phyloP scores from a whole-genome alignment of 2,113 vertebrate genomes.

The Myanophis thanlyinensis region DNA sequence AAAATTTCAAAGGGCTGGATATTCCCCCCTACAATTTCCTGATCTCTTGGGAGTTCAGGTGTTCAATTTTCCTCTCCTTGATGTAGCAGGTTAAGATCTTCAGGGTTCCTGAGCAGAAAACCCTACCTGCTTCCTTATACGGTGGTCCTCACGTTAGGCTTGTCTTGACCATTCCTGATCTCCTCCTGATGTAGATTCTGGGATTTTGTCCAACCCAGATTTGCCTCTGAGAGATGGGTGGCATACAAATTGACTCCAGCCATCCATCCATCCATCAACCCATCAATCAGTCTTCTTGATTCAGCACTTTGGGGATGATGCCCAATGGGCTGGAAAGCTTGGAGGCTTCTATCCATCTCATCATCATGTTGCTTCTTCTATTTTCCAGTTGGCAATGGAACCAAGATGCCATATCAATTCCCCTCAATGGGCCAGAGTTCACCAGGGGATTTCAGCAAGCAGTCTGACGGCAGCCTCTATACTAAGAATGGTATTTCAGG shows the following conservation, averaged over 20 bases:
- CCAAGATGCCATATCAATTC: constrained; percentile 75
- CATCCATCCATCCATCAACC: neutral
- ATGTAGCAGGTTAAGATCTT: neutral
- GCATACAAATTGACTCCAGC: neutral
- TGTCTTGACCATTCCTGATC: too few relatives aligned
- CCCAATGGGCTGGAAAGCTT: neutral
- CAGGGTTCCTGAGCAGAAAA: neutral
- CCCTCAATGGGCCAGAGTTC: constrained; percentile 75
- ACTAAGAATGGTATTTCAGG: constrained; percentile 70
- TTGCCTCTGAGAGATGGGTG: neutral
- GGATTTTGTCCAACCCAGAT: neutral
- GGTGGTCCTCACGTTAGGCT: neutral
- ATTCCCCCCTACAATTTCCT: neutral
- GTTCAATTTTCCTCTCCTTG: neutral
- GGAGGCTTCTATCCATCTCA: neutral
- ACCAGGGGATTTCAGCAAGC: constrained; percentile 74
- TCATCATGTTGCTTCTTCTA: constrained; percentile 59
- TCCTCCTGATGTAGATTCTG: neutral
- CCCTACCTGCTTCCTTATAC: too few relatives aligned
- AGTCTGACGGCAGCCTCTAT: constrained; percentile 72
- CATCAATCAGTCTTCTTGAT: neutral
- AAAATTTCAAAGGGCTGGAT: neutral
- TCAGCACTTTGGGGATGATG: neutral
- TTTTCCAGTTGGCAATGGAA: constrained; percentile 72
- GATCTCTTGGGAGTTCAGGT: neutral